A percentile compares a stretch with the other conserved stretches of the same genome.
Evolutionary conservation across 2,797 vertebrate species (phyloP).

Genomic region (Arvicola amphibius): DNA sequence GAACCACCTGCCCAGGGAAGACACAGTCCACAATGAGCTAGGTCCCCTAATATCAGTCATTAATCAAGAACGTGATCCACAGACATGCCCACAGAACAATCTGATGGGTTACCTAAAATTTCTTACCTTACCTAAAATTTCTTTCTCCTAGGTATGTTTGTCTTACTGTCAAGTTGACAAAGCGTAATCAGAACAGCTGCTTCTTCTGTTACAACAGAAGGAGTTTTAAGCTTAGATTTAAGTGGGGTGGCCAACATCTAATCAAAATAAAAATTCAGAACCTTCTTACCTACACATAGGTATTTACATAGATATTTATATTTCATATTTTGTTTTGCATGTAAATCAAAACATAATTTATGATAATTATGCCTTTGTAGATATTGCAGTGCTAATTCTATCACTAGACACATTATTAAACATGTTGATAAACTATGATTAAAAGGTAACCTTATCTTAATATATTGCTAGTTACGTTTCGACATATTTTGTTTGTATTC

Average conservation of each 20-base stretch:
- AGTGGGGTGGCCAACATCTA: background rate
- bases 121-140: background rate
- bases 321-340: constrained; percentile 1
- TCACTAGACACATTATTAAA: background rate
- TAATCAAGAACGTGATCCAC: background rate
- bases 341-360: constrained; percentile 24
- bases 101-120: background rate
- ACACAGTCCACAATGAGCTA: too few species aligned
- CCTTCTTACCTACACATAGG: background rate
- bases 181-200: background rate
- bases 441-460: background rate
- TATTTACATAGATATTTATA: background rate
- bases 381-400: background rate
- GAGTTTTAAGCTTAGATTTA: background rate
- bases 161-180: background rate
- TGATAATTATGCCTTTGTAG: background rate
- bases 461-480: background rate
- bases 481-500: background rate
- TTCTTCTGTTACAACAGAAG: background rate
- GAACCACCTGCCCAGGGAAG: background rate
- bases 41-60: background rate
- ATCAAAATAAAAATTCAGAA: background rate
- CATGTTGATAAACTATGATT: constrained; percentile 4
- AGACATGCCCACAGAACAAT: background rate
- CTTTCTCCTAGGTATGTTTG: background rate